Evolutionary conservation across 2,888 invertebrate species (phyloP), one percentile per base, ranked within the genome.

Genomic region (Petrolisthes manimaculis): DNA sequence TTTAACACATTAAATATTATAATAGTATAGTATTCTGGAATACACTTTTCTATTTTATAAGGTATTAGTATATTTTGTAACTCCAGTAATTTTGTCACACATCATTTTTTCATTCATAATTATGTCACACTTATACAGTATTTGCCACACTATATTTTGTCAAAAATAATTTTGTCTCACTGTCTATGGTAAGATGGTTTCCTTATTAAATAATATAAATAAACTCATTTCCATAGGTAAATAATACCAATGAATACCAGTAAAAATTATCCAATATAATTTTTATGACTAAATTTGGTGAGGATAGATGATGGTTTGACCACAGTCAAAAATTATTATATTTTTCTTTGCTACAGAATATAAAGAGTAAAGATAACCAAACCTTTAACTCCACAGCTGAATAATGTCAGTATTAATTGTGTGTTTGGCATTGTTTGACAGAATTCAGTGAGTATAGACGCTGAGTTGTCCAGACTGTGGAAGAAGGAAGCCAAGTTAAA

Each of bases 401-500:
- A 51, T 61, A 18, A 21, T 56, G 56, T 8, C 51, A 12, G n/a
- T 18, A 37, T 37, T 37, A 2, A 37, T 37, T 37, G 37, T 37
- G 37, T 37, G 37, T 37, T 37, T 37, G 37, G 6, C 8, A 54
- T 9, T 53, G 12, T 14, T 77, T 14, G 14, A n/a, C 82, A 89
- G 89, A 83, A 85, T 21, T 6, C 86, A 6, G 82, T 89, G 4
- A 81, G 86, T 55, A 75, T 85, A 53, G 74, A 71, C 51, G 61
- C 21, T 9, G 89, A 89, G 54, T 18, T 89, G 56, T 14, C 51
- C 2, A 53, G 89, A 8, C 79, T 89, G 21, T 24, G 69, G 24
- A 86, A 83, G 86, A 89, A 89, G 54, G 21, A 81, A 0, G 14
- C 18, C 18, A 85, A 86, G 56, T 56, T 89, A 37, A 54, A 83